Base-by-base conservation (phyloP, 2,797 vertebrate species). In the Hemibagrus guttatus region DNA sequence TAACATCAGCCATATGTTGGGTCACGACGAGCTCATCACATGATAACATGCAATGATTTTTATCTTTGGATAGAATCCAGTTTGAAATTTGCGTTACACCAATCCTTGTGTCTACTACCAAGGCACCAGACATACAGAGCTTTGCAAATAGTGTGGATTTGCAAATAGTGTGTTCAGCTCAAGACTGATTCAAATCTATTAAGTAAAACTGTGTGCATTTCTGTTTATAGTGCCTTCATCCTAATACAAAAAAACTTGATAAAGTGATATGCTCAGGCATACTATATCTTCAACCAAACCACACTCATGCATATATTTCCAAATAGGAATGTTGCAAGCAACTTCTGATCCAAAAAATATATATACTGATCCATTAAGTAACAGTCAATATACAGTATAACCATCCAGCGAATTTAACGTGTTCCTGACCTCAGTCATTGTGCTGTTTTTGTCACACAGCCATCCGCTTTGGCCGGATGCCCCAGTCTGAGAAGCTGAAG, bases 401-500 rank as follows among this genome's bases (percentile, higher is more conserved):
- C 74, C 3, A 56, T 13, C 5, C 35, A 42, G 56, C 0, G 4
- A 61, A 19, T 35, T 28, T 76, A 64, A 83, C 46, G n/a, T 39
- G 11, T 49, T 71, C 54, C 63, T 42, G 28, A 74, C 31, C 26
- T 42, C n/a, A 63, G 28, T 23, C 31, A 72, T 14, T 54, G 26
- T 52, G 66, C 21, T 83, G 0, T 81, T 14, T 87, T 82, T 87
- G 68, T 6, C 16, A 90, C 63, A 21, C 93, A 99, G 98, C 98
- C n/a, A 99, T 99, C 90, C 98, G 98, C 35, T 99, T 99, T 69
- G 98, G 98, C 85, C 95, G 98, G 88, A 99, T 99, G 98, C 98
- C 98, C 0, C 96, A 98, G 90, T 99, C 98, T 0, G 98, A 99
- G 93, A 99, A 99, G 91, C 96, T 98, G 54, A 98, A 98, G 89